Conservation (phyloP, 2,113 vertebrate species). For the Cygnus buccinator region DNA sequence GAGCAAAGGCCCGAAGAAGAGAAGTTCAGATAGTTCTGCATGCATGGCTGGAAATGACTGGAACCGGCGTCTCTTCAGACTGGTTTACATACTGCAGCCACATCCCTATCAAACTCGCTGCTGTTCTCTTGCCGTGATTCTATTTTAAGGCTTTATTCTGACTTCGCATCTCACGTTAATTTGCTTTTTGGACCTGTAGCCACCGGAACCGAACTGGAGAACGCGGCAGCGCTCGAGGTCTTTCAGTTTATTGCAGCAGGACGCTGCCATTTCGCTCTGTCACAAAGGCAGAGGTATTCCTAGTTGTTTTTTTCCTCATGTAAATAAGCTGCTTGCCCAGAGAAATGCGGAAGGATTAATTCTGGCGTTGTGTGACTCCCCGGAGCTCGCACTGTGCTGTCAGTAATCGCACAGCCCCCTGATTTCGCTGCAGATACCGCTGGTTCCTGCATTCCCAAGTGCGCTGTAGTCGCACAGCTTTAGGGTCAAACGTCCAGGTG, state of each 20-base stretch:
- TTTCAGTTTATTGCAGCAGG: background rate
- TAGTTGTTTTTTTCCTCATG: background rate
- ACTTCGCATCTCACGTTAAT: background rate
- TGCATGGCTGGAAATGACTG: constrained; percentile 7
- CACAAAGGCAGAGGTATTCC: background rate
- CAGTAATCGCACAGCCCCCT: background rate
- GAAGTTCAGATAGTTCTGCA: constrained; percentile 10
- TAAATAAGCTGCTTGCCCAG: background rate
- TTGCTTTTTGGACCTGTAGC: background rate
- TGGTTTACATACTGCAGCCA: constrained; percentile 28
- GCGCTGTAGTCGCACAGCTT: background rate
- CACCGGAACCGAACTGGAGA: rapidly evolving
- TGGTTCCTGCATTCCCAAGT: background rate
- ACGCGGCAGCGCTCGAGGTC: rapidly evolving
- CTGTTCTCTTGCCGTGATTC: background rate
- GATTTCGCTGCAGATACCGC: background rate
- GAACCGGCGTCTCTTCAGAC: background rate
- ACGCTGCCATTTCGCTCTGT: background rate
- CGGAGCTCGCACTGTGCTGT: background rate
- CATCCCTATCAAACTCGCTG: background rate
- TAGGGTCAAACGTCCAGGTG: background rate
- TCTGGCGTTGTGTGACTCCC: background rate
- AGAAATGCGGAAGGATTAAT: constrained; percentile 6
- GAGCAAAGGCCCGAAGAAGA: background rate
- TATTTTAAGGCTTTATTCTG: background rate